phyloP scores from a whole-genome alignment of 92 coral and sea anemone genomes.

The Epizoanthus illoricatus region DNA sequence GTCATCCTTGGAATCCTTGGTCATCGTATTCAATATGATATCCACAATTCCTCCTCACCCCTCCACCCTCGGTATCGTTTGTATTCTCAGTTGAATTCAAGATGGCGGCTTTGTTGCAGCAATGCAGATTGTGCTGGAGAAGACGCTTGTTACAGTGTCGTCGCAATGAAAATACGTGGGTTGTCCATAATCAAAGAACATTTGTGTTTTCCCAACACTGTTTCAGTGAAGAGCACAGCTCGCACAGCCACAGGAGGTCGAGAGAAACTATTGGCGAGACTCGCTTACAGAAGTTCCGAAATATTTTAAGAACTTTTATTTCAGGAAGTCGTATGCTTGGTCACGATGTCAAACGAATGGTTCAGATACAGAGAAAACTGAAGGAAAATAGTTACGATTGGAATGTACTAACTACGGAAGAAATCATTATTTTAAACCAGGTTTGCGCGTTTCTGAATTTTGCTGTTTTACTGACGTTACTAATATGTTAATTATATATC shows the following conservation, averaged over 20 bases:
- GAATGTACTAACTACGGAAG: slow-evolving; percentile 71
- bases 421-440: slow-evolving; percentile 82
- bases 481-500: background rate
- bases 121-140: slow-evolving; percentile 8
- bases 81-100: background rate
- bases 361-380: slow-evolving; percentile 75
- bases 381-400: slow-evolving; percentile 73
- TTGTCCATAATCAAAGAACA: slow-evolving; percentile 7
- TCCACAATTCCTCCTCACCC: background rate
- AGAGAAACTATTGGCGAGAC: slow-evolving; percentile 31
- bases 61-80: background rate
- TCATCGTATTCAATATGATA: too few species aligned
- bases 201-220: slow-evolving; percentile 20
- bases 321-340: slow-evolving; percentile 78
- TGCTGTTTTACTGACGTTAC: too few species aligned
- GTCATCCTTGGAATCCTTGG: too few species aligned
- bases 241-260: slow-evolving; percentile 23
- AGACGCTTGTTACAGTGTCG: background rate
- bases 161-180: background rate
- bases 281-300: slow-evolving; percentile 61
- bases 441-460: slow-evolving; percentile 29
- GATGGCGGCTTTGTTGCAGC: slow-evolving; percentile 28
- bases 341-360: slow-evolving; percentile 82
- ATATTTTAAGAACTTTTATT: slow-evolving; percentile 65
- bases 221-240: slow-evolving; percentile 32